Base-by-base conservation (phyloP, 2,888 invertebrate species). In the Eilema depressum region DNA sequence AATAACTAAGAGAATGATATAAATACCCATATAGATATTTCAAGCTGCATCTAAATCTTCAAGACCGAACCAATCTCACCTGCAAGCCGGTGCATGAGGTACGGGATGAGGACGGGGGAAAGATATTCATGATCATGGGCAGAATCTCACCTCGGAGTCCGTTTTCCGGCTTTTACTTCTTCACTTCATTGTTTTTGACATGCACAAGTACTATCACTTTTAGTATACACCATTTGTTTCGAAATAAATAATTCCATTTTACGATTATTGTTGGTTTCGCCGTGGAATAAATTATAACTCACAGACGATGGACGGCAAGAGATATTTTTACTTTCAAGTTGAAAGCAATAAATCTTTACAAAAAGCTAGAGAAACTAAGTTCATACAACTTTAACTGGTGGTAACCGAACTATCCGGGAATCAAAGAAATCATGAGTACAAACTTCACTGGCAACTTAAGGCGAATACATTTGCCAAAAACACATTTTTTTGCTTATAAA, bases 391-490 rank as follows among this genome's bases (percentile, higher is more conserved):
- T 17, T 47, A 20, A 33, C 26, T 23, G n/a, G 12, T 66, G 10
- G n/a, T 25, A 60, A 53, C 33, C 25, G 10, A 63, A 63, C 37
- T 57, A 63, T 37, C 37, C 2, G n/a, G 26, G 25, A 71, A 75
- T 75, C 69, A 72, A 33, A 53, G 11, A 69, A 77, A 73, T 66
- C 64, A 71, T 73, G 53, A n/a, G n/a, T 67, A 64, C 56, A 59
- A 79, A 75, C 72, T 74, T 69, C 61, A n/a, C 53, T 12, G 33
- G 70, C 72, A 62, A 74, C 71, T 63, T 37, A 56, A 63, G 73
- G 66, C 33, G 74, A 81, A 85, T 78, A 84, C 76, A 88, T 87
- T 88, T 88, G 87, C 87, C 86, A 85, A 81, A 78, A 78, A 77
- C 76, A 80, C 68, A 76, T 78, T 79, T 83, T 84, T 86, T 86